Evolutionary conservation across 1,140 invertebrate genomes (phyloP).

Genomic region (Drosophila gunungcola): DNA sequence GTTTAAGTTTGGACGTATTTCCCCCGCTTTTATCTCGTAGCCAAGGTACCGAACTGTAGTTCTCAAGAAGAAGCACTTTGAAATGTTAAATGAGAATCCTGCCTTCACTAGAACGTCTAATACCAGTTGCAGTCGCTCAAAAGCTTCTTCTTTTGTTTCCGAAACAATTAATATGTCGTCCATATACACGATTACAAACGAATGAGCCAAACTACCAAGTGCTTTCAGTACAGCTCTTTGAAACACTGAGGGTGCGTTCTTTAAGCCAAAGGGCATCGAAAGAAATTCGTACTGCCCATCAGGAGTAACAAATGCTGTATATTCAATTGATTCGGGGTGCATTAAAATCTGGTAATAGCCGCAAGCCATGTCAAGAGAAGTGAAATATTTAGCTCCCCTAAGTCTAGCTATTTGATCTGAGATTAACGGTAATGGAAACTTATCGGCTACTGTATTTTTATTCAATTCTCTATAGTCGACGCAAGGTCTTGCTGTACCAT

Average conservation of each 20-base stretch:
- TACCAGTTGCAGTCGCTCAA: background rate
- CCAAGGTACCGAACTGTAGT: background rate
- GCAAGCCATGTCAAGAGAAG: too few species aligned
- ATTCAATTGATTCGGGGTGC: too few species aligned
- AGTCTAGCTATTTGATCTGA: too few species aligned
- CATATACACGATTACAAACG: conserved; percentile 1
- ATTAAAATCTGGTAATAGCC: too few species aligned
- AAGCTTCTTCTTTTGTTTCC: background rate
- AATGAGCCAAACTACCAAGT: background rate
- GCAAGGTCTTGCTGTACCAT: too few species aligned
- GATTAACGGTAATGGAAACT: too few species aligned
- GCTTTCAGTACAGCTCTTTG: background rate
- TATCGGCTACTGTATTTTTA: too few species aligned
- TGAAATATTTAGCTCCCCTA: too few species aligned
- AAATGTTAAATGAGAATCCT: background rate
- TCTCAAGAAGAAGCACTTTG: background rate
- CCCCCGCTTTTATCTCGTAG: background rate
- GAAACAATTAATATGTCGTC: background rate
- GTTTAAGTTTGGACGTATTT: background rate
- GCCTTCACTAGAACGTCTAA: background rate
- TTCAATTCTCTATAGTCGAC: too few species aligned
- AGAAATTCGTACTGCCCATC: background rate
- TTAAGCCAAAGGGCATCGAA: background rate
- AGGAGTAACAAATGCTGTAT: too few species aligned
- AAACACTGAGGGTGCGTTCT: background rate